Percentiles rank a stretch among this genome's conserved stretches.
These are phyloP conservation scores for Aphaenogaster ashmeadi DNA, from an alignment of 1,140 invertebrate genomes.

Conservation along the genomic window DNA sequence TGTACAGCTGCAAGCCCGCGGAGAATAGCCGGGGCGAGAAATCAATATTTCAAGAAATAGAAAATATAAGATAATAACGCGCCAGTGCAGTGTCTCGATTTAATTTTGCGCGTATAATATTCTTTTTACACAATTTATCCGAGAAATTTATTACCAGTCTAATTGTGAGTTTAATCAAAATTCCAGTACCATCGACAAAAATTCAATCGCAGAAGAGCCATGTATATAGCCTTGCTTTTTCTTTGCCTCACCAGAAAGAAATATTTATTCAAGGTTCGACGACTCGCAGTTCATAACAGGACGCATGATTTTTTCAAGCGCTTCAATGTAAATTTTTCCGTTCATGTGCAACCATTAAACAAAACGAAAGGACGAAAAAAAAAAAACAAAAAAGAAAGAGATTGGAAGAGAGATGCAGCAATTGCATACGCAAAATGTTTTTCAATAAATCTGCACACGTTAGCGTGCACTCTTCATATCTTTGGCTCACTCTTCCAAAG, in stretches of 20 bases:
- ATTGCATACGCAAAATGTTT: conserved; percentile 42
- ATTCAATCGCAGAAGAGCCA: neutral
- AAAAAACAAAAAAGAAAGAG: neutral
- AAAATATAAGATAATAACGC: conserved; percentile 16
- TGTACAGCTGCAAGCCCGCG: conserved; percentile 26
- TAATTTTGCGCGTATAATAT: conserved; percentile 5
- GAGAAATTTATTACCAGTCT: conserved; percentile 21
- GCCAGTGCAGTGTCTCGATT: neutral
- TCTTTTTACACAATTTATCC: neutral
- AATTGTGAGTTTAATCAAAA: conserved; percentile 15
- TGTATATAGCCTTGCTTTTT: conserved; percentile 3
- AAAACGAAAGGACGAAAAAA: neutral
- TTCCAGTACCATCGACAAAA: conserved; percentile 19
- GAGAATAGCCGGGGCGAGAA: neutral
- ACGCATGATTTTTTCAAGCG: conserved; percentile 15
- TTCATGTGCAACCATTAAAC: conserved; percentile 23
- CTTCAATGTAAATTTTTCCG: conserved; percentile 43
- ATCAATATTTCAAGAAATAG: conserved; percentile 43
- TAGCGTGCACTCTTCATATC: conserved; percentile 25
- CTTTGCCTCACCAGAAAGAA: conserved; percentile 1
- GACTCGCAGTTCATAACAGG: neutral
- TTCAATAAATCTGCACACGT: conserved; percentile 43
- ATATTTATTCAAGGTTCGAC: conserved; percentile 35
- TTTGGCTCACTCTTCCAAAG: conserved; percentile 12
- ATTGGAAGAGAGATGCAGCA: neutral